Evolutionary conservation across 2,888 invertebrate genomes (phyloP).

Genomic region (Cosmia pyralina): DNA sequence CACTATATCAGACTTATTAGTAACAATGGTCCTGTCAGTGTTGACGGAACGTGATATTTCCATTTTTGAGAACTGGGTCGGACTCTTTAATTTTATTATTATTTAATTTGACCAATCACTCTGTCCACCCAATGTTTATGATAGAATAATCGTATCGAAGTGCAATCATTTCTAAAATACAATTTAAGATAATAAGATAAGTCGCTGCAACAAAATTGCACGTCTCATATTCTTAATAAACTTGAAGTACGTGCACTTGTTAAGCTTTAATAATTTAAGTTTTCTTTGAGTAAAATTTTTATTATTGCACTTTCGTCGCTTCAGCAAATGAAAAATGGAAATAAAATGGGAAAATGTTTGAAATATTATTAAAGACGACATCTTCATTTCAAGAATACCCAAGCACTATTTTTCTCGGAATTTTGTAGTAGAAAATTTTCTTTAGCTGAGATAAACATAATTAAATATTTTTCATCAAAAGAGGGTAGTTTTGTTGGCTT

Average conservation of each 20-base stretch:
- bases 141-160: background rate
- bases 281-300: slow-evolving; percentile 5
- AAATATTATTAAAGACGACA: slow-evolving; percentile 35
- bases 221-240: background rate
- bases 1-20: too few relatives aligned
- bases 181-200: background rate
- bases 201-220: background rate
- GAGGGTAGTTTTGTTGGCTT: background rate
- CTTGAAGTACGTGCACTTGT: slow-evolving; percentile 8
- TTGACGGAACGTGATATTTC: too few relatives aligned
- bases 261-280: slow-evolving; percentile 23
- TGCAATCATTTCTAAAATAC: background rate
- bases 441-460: slow-evolving; percentile 7
- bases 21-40: too few relatives aligned
- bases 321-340: slow-evolving; percentile 42
- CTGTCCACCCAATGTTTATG: too few relatives aligned
- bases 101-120: too few relatives aligned
- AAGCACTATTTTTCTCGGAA: background rate
- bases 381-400: slow-evolving; percentile 26
- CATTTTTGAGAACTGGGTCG: too few relatives aligned
- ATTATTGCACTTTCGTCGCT: slow-evolving; percentile 18
- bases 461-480: slow-evolving; percentile 1
- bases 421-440: background rate
- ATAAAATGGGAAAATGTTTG: background rate
- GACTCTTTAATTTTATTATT: too few relatives aligned